phyloP scores from a whole-genome alignment of 2,888 invertebrate species.

The Acrocyrtus sp. region DNA sequence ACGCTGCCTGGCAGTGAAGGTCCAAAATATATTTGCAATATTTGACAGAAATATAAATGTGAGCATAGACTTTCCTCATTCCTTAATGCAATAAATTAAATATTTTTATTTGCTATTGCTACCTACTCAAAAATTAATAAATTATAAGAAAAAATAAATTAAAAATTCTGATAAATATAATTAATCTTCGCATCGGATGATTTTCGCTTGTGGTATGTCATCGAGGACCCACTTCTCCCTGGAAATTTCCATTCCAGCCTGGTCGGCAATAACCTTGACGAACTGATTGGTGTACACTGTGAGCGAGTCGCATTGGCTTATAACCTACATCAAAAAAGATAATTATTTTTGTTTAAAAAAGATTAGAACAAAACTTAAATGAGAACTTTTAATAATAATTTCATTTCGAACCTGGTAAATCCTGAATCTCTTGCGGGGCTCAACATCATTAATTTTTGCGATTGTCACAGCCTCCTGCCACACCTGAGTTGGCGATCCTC shows the following conservation, averaged over 20 bases:
- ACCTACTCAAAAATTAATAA: no score
- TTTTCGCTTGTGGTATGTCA: conserved; percentile 9
- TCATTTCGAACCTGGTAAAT: conserved; percentile 23
- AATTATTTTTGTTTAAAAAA: not conserved
- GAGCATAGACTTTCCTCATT: no score
- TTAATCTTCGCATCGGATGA: conserved; percentile 1
- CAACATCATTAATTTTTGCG: conserved; percentile 1
- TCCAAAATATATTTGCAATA: no score
- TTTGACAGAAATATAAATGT: no score
- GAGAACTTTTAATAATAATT: no score
- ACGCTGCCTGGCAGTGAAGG: no score
- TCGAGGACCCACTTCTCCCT: conserved; percentile 3
- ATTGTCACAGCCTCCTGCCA: conserved; percentile 20
- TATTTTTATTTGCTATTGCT: no score
- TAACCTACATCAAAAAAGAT: not conserved
- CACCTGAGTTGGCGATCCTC: not conserved
- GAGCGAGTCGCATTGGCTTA: conserved; percentile 1
- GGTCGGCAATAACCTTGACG: conserved; percentile 5
- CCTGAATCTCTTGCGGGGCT: conserved; percentile 4
- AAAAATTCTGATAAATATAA: not conserved
- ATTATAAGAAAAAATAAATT: no score
- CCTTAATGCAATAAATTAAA: no score
- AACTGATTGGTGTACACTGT: conserved; percentile 14
- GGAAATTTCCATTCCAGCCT: not conserved
- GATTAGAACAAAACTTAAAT: not conserved